A percentile compares a stretch with the other conserved stretches of the same genome.
Evolutionary conservation across 2,797 vertebrate genomes (phyloP).

Genomic region (Pteronotus mesoamericanus): DNA sequence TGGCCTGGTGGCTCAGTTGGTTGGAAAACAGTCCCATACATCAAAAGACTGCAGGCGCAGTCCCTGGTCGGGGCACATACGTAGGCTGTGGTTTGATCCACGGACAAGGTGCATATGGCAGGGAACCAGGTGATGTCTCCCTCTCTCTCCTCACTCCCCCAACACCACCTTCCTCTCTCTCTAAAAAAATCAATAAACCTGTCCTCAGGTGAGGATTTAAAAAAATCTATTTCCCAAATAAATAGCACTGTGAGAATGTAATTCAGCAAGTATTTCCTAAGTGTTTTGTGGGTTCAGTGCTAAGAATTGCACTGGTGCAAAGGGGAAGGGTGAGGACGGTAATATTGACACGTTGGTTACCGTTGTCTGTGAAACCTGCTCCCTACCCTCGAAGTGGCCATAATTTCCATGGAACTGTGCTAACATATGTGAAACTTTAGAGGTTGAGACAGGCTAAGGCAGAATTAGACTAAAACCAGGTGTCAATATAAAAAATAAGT

Average conservation of each 20-base stretch:
- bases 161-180: no score
- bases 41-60: not conserved
- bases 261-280: constrained; percentile 19
- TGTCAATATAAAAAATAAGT: not conserved
- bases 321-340: not conserved
- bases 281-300: not conserved
- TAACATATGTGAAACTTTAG: not conserved
- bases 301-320: not conserved
- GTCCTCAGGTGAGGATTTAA: not conserved
- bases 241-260: constrained; percentile 8
- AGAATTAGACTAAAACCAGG: constrained; percentile 41
- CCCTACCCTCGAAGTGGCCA: not conserved
- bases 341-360: not conserved
- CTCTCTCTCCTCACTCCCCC: not conserved
- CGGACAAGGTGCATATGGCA: not conserved
- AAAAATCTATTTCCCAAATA: constrained; percentile 14
- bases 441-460: not conserved
- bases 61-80: not conserved
- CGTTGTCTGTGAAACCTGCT: not conserved
- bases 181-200: not conserved
- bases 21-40: not conserved
- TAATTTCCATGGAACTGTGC: not conserved
- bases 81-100: not conserved
- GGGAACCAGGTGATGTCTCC: not conserved
- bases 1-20: not conserved